These are phyloP conservation scores for Lacanobia wlatinum DNA, from an alignment of 2,888 invertebrate species.

Conservation along the genomic window DNA sequence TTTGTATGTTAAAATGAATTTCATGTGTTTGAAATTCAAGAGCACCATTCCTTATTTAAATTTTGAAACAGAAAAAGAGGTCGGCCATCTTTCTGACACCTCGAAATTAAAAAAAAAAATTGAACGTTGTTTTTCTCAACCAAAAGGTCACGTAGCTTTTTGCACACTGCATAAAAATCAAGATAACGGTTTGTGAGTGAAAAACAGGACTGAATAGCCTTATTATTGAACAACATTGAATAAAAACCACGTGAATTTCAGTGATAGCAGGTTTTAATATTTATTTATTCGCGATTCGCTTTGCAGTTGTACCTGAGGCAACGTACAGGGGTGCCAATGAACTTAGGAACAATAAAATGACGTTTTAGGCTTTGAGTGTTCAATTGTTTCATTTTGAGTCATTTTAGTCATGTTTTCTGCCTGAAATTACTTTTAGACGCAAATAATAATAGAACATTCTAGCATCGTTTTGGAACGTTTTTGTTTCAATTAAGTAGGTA, in stretches of 20 bases:
- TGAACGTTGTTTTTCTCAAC: not conserved
- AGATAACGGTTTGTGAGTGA: slow-evolving; percentile 11
- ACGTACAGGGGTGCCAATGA: slow-evolving; percentile 28
- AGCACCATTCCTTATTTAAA: not conserved
- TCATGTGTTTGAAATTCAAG: not conserved
- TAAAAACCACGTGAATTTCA: slow-evolving; percentile 40
- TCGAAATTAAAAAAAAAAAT: slow-evolving; percentile 22
- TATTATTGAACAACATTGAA: slow-evolving; percentile 11
- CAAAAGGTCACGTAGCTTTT: not conserved
- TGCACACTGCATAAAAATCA: slow-evolving; percentile 19
- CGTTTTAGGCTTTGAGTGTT: not conserved
- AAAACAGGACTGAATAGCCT: slow-evolving; percentile 9
- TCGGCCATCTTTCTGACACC: not conserved
- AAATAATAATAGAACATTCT: no score
- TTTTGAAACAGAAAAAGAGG: not conserved
- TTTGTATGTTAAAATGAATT: not conserved
- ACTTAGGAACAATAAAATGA: slow-evolving; percentile 17
- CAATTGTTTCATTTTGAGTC: slow-evolving; percentile 12
- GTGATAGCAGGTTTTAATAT: slow-evolving; percentile 23
- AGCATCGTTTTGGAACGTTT: no score
- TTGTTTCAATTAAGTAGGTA: not conserved
- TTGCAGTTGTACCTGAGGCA: slow-evolving; percentile 9
- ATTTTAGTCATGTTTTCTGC: not conserved
- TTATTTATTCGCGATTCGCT: slow-evolving; percentile 35
- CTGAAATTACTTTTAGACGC: not conserved